phyloP scores from a whole-genome alignment of 2,888 invertebrate genomes.

The Invenusta paracnida region DNA sequence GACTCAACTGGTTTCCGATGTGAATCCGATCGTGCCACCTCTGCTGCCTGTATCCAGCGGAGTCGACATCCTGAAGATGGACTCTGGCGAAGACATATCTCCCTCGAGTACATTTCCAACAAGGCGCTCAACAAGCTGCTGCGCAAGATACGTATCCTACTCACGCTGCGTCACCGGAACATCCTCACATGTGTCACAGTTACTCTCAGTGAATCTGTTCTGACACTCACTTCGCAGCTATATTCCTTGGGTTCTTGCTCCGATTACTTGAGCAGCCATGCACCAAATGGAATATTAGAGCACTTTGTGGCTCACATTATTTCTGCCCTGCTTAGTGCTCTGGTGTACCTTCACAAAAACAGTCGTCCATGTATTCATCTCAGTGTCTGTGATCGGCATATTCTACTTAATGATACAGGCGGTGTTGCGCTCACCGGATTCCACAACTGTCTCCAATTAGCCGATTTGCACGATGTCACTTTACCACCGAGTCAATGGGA shows the following conservation, averaged over 20 bases:
- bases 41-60: background rate
- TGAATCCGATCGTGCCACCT: background rate
- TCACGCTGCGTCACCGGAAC: background rate
- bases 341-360: background rate
- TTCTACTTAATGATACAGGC: background rate
- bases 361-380: background rate
- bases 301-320: background rate
- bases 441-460: background rate
- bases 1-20: background rate
- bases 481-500: background rate
- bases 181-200: background rate
- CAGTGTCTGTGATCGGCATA: conserved; percentile 5
- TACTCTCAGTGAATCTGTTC: background rate
- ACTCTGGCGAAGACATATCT: background rate
- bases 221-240: background rate
- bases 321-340: background rate
- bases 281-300: background rate
- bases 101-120: background rate
- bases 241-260: background rate
- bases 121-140: background rate
- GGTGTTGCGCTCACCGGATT: background rate
- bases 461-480: background rate
- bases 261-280: background rate
- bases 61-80: background rate
- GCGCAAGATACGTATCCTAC: background rate